Evolutionary conservation across 2,113 vertebrate species (phyloP).

Genomic region (Ranitomeya variabilis): DNA sequence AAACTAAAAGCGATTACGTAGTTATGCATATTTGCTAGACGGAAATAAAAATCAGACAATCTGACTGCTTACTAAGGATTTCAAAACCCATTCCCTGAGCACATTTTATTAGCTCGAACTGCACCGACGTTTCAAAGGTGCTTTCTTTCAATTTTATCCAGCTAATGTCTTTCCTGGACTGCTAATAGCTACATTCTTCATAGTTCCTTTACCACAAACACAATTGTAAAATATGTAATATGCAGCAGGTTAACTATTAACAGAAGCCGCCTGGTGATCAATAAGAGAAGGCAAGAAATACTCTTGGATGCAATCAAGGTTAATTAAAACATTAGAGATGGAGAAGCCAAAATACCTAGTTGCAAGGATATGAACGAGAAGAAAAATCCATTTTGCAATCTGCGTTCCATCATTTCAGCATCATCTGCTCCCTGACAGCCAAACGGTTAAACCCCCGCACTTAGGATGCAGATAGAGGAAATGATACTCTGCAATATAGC

Average conservation of each 20-base stretch:
- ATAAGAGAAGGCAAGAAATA: conserved; percentile 19
- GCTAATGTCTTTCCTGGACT: background rate
- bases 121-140: background rate
- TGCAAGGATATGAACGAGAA: conserved; percentile 10
- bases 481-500: conserved; percentile 47
- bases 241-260: conserved; percentile 23
- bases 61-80: background rate
- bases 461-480: conserved; percentile 52
- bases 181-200: conserved; percentile 10
- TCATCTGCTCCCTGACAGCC: conserved; percentile 48
- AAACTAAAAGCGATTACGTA: background rate
- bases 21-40: background rate
- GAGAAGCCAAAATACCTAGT: conserved; percentile 24
- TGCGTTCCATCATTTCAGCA: conserved; percentile 23
- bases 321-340: conserved; percentile 45
- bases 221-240: conserved; percentile 10
- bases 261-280: background rate
- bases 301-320: conserved; percentile 27
- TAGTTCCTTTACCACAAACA: conserved; percentile 6
- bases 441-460: conserved; percentile 32
- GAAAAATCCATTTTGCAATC: conserved; percentile 21
- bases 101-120: background rate
- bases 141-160: conserved; percentile 21
- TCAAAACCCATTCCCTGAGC: background rate
- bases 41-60: background rate